Evolutionary conservation across 2,797 vertebrate species (phyloP), one percentile per base, ranked within the genome.

Genomic region (Cirrhinus molitorella): DNA sequence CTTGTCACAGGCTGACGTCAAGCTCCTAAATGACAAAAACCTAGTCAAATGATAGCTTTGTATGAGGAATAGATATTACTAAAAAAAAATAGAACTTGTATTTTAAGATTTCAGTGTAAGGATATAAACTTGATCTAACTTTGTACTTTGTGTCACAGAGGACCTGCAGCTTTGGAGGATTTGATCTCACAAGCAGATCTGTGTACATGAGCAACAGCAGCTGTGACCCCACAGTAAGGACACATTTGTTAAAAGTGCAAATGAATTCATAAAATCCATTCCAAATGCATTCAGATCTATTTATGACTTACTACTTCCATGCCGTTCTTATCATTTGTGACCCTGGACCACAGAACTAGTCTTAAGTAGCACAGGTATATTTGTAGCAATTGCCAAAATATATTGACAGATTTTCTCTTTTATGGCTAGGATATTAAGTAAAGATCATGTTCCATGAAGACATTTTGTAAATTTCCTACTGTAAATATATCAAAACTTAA

Each of bases 81-180:
- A 2, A 34, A 34, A 34, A 17, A 17, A 71, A 19, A 47, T 68
- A 21, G 25, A 45, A 70, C 13, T 68, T 43, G 1, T 14, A 37
- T 66, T 5, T 14, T 21, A 25, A 45, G n/a, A 70, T 70, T 45
- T 70, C 1, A 43, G 23, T 43, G 5, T 45, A 45, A 43, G 23
- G 7, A 14, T 43, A 43, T 68, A 9, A 34, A 9, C 3, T 45
- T 68, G 66, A 72, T 49, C 10, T 2, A 51, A 14, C 47, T 25
- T 31, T 28, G 5, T 57, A 17, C 7, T 75, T 67, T 87, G 77
- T 81, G 86, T 78, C 88, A 16, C 95, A 99, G 98, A 98, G 98
- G 93, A 99, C 98, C 17, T 99, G 97, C 91, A 99, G 98, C 91
- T 99, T 99, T 75, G 98, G 98, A 90, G 98, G 98, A 75, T 99